Evolutionary conservation across 1,140 invertebrate genomes (phyloP), one percentile per base, ranked within the genome.

Genomic region (Drosophila lacertosa): DNA sequence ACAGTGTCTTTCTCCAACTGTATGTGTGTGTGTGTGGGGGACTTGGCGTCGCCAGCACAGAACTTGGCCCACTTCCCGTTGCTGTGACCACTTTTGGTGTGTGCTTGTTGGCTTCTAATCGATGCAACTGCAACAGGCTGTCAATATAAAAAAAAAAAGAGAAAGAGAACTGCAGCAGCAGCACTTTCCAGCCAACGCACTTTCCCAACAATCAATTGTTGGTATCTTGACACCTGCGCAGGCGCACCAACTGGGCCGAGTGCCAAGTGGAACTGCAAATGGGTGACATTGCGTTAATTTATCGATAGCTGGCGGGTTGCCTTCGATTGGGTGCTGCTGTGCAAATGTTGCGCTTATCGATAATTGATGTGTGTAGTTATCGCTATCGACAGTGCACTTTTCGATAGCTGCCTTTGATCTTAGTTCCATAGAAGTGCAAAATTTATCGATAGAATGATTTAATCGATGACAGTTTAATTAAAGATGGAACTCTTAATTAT

Each of bases 31-130:
- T 53, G 45, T 67, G 62, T 47, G 65, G 70, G 62, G 22, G 33
- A 66, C 51, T 71, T 48, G 44, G 22, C 20, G 16, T 37, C 44
- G 42, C 44, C 20, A 20, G 13, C 29, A 47, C 15, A 59, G 75
- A 79, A 79, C 77, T 78, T 84, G 80, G 81, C 80, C 80, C 84
- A 84, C 67, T 74, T 84, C 55, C 57, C 63, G 62, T 65, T 74
- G 63, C 45, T 71, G 54, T 71, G 81, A 76, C 81, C 81, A 73
- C 81, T 59, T 86, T 81, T 67, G 62, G 62, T 26, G 37, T 40
- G 10, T 29, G n/a, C 9, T 13, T 11, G 22, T 4, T 35, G 11
- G 59, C 66, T 54, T 51, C 60, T 60, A 68, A 62, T 73, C 66
- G 50, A 15, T 53, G 24, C 50, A 53, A 57, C 70, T 53, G 57